Conservation (phyloP, 2,888 invertebrate genomes). For the Pachydiplax longipennis region DNA sequence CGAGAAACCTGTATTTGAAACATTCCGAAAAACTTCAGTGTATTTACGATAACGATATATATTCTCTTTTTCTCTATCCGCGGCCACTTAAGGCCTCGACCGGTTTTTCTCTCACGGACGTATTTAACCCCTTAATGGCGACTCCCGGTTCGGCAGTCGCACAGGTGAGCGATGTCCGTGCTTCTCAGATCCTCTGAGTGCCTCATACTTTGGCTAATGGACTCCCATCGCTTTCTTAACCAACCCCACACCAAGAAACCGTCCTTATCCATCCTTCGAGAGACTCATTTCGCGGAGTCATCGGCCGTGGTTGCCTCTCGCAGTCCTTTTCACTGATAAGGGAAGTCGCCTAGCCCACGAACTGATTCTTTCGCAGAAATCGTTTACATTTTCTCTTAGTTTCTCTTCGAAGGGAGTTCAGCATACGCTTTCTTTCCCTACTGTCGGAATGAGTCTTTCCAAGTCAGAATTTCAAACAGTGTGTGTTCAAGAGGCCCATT, state of each 20-base stretch:
- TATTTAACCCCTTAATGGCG: constrained; percentile 34
- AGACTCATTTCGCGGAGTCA: constrained; percentile 32
- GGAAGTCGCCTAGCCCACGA: not conserved
- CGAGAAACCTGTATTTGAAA: no score
- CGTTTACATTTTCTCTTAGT: not conserved
- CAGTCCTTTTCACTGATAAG: not conserved
- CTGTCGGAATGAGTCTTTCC: no score
- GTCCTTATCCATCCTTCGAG: not conserved
- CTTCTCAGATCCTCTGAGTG: constrained; percentile 9
- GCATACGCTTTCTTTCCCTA: no score
- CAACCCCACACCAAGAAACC: not conserved
- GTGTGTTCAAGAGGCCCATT: no score
- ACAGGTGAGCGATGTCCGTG: constrained; percentile 24
- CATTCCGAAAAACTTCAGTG: not conserved
- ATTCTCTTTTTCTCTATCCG: not conserved
- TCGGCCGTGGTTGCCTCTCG: constrained; percentile 2
- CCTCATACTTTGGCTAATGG: constrained; percentile 41
- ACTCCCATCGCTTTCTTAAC: not conserved
- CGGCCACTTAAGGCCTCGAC: not conserved
- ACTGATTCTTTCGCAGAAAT: not conserved
- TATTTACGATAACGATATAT: no score
- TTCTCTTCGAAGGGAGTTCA: not conserved
- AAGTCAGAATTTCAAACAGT: no score
- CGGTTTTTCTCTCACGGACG: constrained; percentile 31
- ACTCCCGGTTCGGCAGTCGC: constrained; percentile 29